These are phyloP conservation scores for Bujurquina vittata DNA, from an alignment of 2,113 vertebrate genomes.

Conservation along the genomic window DNA sequence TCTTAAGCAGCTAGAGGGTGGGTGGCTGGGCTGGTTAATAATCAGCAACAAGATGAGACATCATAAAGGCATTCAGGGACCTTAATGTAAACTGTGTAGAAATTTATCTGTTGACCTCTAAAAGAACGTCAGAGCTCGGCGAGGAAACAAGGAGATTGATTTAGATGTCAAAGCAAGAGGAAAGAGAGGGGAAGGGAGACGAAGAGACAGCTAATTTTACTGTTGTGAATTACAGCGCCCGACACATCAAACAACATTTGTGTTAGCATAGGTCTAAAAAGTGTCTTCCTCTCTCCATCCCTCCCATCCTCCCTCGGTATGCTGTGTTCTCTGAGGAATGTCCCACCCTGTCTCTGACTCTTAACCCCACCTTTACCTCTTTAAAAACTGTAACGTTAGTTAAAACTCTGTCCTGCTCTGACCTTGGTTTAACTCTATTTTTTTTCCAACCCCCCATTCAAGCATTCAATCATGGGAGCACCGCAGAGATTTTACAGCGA, in stretches of 20 bases:
- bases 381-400: background rate
- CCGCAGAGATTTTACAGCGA: background rate
- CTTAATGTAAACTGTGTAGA: slow-evolving; percentile 6
- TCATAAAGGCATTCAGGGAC: slow-evolving; percentile 4
- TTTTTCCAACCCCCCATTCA: background rate
- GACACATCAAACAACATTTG: slow-evolving; percentile 67
- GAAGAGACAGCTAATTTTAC: slow-evolving; percentile 56
- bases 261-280: slow-evolving; percentile 58
- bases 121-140: background rate
- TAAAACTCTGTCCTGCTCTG: background rate
- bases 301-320: slow-evolving; percentile 43
- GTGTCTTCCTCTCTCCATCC: slow-evolving; percentile 42
- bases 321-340: slow-evolving; percentile 49
- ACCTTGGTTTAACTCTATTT: slow-evolving; percentile 1
- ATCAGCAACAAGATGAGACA: slow-evolving; percentile 14
- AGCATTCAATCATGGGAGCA: background rate
- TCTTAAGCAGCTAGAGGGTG: slow-evolving; percentile 1
- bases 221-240: slow-evolving; percentile 59
- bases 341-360: slow-evolving; percentile 48
- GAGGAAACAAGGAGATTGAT: slow-evolving; percentile 50
- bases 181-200: slow-evolving; percentile 36
- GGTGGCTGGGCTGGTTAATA: background rate
- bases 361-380: slow-evolving; percentile 53
- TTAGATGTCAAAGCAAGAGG: slow-evolving; percentile 39
- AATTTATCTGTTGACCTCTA: slow-evolving; percentile 24